These are phyloP conservation scores for Sula dactylatra DNA, from an alignment of 2,113 vertebrate genomes.

Conservation along the genomic window DNA sequence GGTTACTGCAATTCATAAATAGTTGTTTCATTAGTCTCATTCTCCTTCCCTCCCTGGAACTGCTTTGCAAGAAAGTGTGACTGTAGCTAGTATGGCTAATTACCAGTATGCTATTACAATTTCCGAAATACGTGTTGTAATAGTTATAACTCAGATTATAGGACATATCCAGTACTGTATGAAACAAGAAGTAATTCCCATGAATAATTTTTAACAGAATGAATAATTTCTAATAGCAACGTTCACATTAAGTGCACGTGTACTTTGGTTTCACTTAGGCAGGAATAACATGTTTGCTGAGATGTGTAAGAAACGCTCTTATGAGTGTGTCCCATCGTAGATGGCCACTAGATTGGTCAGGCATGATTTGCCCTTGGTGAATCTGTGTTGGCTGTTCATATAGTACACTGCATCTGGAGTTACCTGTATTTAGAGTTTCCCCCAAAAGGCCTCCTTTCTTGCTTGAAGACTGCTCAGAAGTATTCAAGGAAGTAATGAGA, in stretches of 20 bases:
- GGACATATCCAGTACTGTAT: neutral
- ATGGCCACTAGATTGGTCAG: neutral
- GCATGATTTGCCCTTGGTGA: neutral
- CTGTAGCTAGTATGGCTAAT: neutral
- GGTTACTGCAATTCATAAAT: neutral
- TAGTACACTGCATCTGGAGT: neutral
- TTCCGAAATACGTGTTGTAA: neutral
- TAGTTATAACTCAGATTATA: neutral
- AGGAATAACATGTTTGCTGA: fast-evolving
- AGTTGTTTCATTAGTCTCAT: neutral
- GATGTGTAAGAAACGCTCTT: neutral
- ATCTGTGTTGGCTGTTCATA: neutral
- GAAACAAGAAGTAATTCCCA: neutral
- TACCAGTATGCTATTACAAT: neutral
- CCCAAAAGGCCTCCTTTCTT: neutral
- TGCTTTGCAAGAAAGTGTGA: neutral
- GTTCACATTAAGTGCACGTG: neutral
- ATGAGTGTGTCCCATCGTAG: fast-evolving
- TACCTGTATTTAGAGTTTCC: neutral
- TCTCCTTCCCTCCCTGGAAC: neutral
- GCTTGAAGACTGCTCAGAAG: neutral
- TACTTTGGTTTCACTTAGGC: neutral
- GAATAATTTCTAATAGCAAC: neutral
- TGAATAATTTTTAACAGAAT: neutral
- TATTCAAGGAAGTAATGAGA: neutral